A percentile compares a stretch with the other conserved stretches of the same genome.
phyloP scores from a whole-genome alignment of 2,888 invertebrate species.

The Andrena fulva region DNA sequence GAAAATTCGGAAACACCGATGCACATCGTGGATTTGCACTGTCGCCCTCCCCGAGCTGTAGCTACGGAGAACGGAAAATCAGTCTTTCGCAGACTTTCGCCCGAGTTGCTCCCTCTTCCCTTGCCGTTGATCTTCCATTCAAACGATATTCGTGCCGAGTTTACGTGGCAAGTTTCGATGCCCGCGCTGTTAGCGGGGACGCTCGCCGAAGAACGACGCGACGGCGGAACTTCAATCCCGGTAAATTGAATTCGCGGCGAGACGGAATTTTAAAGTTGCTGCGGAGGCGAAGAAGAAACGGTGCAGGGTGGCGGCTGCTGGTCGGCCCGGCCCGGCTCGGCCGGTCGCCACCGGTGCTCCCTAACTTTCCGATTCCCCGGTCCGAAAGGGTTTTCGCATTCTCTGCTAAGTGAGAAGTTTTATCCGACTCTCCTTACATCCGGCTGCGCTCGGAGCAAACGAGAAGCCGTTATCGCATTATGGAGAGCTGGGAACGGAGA shows the following conservation, averaged over 20 bases:
- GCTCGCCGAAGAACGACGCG: constrained; percentile 1
- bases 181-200: background rate
- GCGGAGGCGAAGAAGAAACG: constrained; percentile 48
- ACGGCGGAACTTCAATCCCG: constrained; percentile 20
- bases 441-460: constrained; percentile 29
- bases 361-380: constrained; percentile 68
- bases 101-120: background rate
- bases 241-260: constrained; percentile 45
- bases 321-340: constrained; percentile 14
- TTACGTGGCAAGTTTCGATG: background rate
- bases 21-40: too few relatives aligned
- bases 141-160: constrained; percentile 9
- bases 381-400: constrained; percentile 63
- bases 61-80: background rate
- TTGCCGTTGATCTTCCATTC: background rate
- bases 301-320: constrained; percentile 33
- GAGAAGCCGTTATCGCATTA: constrained; percentile 50
- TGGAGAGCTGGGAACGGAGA: constrained; percentile 41
- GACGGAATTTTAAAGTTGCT: constrained; percentile 72
- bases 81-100: background rate
- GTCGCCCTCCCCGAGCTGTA: background rate
- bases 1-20: background rate
- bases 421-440: constrained; percentile 60
- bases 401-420: constrained; percentile 73
- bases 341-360: constrained; percentile 13